phyloP scores from a whole-genome alignment of 1,140 invertebrate species.

The Caerostris extrusa region DNA sequence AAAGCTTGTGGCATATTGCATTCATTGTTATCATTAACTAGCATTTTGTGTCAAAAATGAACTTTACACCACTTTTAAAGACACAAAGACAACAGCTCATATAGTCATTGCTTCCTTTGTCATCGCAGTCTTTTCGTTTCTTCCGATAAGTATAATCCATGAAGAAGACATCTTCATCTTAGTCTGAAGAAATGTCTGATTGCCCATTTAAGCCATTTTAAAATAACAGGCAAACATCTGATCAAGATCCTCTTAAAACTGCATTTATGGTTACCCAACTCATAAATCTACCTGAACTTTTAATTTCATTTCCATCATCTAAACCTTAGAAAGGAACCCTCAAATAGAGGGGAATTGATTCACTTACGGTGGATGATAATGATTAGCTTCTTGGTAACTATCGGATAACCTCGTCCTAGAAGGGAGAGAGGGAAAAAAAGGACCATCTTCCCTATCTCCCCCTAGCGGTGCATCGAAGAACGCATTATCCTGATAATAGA shows the following conservation, averaged over 20 bases:
- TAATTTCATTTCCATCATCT: background rate
- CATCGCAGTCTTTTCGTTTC: no score
- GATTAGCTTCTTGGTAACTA: conserved; percentile 58
- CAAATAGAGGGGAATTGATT: conserved; percentile 3
- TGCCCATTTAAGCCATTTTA: background rate
- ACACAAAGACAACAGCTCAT: no score
- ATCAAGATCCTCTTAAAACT: background rate
- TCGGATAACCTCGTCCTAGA: conserved; percentile 9
- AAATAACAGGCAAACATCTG: background rate
- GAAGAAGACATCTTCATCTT: no score
- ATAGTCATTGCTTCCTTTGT: no score
- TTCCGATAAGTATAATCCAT: no score
- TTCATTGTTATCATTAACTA: no score
- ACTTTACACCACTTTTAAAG: no score
- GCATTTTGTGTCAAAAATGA: no score
- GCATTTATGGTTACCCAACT: background rate
- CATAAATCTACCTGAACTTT: background rate
- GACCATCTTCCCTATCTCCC: conserved; percentile 35
- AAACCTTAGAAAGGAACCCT: background rate
- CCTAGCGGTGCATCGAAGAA: conserved; percentile 38
- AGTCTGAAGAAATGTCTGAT: background rate
- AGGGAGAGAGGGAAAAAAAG: background rate
- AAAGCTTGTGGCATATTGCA: no score
- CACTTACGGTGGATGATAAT: background rate
- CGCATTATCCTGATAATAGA: conserved; percentile 60